Evolutionary conservation across 2,797 vertebrate genomes (phyloP).

Genomic region (Neomorphus geoffroyi): DNA sequence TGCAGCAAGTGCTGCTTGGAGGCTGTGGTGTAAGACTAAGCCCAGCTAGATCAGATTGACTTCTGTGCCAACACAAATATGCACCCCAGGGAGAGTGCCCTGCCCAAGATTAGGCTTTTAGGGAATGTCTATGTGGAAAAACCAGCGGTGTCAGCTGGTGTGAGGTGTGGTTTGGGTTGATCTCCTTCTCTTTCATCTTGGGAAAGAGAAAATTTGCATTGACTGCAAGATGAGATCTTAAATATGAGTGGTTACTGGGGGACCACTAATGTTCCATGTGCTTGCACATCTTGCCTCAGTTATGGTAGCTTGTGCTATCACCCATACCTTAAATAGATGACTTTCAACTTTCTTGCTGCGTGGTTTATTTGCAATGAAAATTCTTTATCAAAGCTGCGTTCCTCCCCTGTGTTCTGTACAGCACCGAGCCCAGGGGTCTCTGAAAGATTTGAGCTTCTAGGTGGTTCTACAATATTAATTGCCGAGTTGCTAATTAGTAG

Average conservation of each 20-base stretch:
- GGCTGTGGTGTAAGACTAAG: not conserved
- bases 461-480: not conserved
- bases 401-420: not conserved
- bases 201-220: not conserved
- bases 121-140: not conserved
- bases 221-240: not conserved
- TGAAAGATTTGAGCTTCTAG: not conserved
- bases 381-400: not conserved
- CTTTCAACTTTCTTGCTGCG: not conserved
- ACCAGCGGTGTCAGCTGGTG: not conserved
- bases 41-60: not conserved
- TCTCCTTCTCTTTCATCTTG: not conserved
- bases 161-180: not conserved
- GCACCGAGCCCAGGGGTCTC: not conserved
- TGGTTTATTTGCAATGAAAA: not conserved
- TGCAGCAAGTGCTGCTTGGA: not conserved
- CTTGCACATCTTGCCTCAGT: not conserved
- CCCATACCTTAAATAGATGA: not conserved
- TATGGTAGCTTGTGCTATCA: not conserved
- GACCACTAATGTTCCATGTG: fast-evolving
- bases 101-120: not conserved
- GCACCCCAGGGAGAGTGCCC: not conserved
- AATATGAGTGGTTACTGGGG: not conserved
- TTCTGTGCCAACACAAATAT: not conserved
- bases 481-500: not conserved